Evolutionary conservation across 30 jellyfish, hydroid and myxozoan genomes (phyloP).

Genomic region (Phacellophora camtschatica): DNA sequence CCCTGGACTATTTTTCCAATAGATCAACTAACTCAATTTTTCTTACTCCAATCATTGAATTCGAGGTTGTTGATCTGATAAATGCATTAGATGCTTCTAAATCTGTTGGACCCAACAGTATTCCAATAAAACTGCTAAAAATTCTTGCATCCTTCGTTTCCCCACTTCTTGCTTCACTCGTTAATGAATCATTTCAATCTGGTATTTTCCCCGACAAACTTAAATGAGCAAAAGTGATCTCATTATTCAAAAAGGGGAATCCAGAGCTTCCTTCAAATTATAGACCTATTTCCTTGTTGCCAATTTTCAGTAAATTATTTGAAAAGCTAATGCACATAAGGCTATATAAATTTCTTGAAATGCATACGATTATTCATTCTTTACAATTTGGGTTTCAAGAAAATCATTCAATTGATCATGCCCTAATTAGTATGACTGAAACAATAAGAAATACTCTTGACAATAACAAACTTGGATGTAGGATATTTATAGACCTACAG

Average conservation of each 20-base stretch:
- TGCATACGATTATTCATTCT: not conserved
- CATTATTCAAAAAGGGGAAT: too few species aligned
- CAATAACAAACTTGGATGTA: too few species aligned
- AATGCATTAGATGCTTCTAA: too few species aligned
- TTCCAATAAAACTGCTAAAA: slow-evolving; percentile 10
- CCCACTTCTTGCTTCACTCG: not conserved
- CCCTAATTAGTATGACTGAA: slow-evolving; percentile 48
- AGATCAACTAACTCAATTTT: too few species aligned
- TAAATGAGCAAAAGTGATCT: too few species aligned
- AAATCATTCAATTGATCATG: slow-evolving; percentile 30
- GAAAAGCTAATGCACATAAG: slow-evolving; percentile 32
- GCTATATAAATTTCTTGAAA: slow-evolving; percentile 18
- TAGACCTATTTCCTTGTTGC: not conserved
- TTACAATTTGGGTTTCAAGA: slow-evolving; percentile 57
- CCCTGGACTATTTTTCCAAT: too few species aligned
- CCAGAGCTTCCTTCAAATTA: not conserved
- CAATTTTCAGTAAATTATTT: not conserved
- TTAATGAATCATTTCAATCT: not conserved
- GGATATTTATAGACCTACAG: too few species aligned
- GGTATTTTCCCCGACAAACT: not conserved
- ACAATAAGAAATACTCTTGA: too few species aligned
- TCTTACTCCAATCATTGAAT: too few species aligned
- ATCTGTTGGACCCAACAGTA: too few species aligned
- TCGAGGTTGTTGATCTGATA: too few species aligned
- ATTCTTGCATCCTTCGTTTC: not conserved